Percentiles rank a stretch among this genome's conserved stretches.
phyloP scores from a whole-genome alignment of 2,888 invertebrate genomes.

The Lamproptera curius region DNA sequence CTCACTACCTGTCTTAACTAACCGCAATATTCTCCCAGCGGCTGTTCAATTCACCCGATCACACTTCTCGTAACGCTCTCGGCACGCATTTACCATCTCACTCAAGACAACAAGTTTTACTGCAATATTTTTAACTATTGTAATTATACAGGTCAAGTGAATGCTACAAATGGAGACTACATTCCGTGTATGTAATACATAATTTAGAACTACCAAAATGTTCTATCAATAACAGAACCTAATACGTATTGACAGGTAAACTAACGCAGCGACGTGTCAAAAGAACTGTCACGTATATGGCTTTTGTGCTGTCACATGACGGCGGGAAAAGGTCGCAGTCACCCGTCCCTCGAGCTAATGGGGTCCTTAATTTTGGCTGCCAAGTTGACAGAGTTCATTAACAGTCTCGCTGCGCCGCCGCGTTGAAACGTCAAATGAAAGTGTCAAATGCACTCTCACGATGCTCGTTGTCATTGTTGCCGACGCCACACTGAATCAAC shows the following conservation, averaged over 20 bases:
- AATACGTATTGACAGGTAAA: not conserved
- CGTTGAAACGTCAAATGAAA: slow-evolving; percentile 21
- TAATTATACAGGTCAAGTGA: too few species aligned
- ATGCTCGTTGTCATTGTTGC: slow-evolving; percentile 11
- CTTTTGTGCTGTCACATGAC: not conserved
- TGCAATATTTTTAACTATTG: too few species aligned
- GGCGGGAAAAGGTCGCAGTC: not conserved
- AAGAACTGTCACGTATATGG: not conserved
- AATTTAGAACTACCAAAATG: too few species aligned
- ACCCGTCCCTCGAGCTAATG: not conserved
- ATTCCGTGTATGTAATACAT: too few species aligned
- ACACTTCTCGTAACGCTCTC: too few species aligned
- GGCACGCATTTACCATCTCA: too few species aligned
- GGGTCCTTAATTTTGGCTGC: slow-evolving; percentile 15
- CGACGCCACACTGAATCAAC: slow-evolving; percentile 5
- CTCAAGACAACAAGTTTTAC: too few species aligned
- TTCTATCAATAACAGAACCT: too few species aligned
- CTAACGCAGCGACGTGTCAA: not conserved
- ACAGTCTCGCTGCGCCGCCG: slow-evolving; percentile 15
- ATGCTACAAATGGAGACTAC: too few species aligned
- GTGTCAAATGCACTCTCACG: slow-evolving; percentile 24
- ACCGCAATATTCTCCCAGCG: too few species aligned
- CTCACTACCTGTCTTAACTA: too few species aligned
- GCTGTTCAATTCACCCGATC: too few species aligned
- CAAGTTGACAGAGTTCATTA: slow-evolving; percentile 21